Evolutionary conservation across 2,888 invertebrate genomes (phyloP), one percentile per base, ranked within the genome.

Genomic region (Leistus spinibarbis): DNA sequence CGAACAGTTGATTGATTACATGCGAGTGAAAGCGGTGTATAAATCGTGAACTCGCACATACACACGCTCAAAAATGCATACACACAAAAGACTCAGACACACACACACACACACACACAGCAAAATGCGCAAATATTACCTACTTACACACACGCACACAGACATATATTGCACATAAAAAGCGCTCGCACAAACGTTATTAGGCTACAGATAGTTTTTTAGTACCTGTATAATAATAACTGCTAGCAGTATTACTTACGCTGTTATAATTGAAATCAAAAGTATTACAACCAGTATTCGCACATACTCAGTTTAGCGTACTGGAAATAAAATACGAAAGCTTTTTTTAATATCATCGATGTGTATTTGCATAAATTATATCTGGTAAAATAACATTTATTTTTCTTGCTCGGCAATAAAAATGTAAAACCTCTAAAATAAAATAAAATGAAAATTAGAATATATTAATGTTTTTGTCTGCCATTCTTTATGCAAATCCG

Each of bases 1-100:
- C 60, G 60, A 60, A 60, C 13, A 17, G 60, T 60, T 60, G 60
- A 60, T 60, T 60, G 60, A 60, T 60, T 60, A 60, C 17, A 60
- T 60, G 60, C 22, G 60, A 60, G 60, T 60, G 60, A 60, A 60
- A 60, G 60, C 22, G 19, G 60, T 60, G 10, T 22, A 60, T 60
- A 60, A 60, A 60, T 60, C 60, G 40, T 40, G 40, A 10, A 7
- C 13, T 10, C 56, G 7, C 13, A 56, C 19, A 56, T 56, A 56
- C 56, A 56, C 19, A 56, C 19, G 19, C 40, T 10, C 40, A 10
- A 40, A 40, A 40, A 40, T 40, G 13, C 13, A n/a, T 40, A 40
- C 40, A 40, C 40, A 40, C 13, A 10, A 40, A 40, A 40, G 40
- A 40, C 40, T 10, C 40, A 10, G n/a, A 7, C 40, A 40, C 40